Percentiles rank a stretch among this genome's conserved stretches.
phyloP scores from a whole-genome alignment of 2,888 invertebrate genomes.

The Fragum fragum region DNA sequence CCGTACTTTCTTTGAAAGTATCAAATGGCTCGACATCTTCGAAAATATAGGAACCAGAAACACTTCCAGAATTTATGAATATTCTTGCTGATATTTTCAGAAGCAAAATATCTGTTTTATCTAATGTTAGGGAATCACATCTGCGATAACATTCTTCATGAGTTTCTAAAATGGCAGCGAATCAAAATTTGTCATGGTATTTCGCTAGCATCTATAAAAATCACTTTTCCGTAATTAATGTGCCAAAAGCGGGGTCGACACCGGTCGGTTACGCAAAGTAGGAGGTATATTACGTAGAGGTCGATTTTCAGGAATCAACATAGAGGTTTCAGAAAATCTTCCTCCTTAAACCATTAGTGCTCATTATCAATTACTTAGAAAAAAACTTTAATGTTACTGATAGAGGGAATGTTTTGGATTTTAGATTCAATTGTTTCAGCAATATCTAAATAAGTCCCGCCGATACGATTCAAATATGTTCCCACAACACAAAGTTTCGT shows the following conservation, averaged over 20 bases:
- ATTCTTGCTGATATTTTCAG: not conserved
- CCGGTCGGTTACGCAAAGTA: constrained; percentile 3
- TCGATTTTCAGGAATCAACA: constrained; percentile 2
- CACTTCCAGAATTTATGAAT: not conserved
- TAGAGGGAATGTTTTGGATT: too few relatives aligned
- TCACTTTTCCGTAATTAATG: constrained; percentile 30
- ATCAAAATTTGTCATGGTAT: constrained; percentile 27
- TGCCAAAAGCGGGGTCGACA: constrained; percentile 16
- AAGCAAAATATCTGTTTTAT: constrained; percentile 1
- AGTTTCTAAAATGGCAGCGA: constrained; percentile 12
- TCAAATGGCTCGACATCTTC: not conserved
- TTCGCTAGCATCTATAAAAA: constrained; percentile 23
- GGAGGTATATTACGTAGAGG: constrained; percentile 6
- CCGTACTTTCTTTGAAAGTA: too few relatives aligned
- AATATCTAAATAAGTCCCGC: too few relatives aligned
- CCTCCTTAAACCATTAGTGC: not conserved
- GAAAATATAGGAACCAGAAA: not conserved
- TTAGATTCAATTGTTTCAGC: too few relatives aligned
- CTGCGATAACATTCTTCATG: constrained; percentile 12
- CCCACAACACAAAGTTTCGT: too few relatives aligned
- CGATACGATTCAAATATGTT: too few relatives aligned
- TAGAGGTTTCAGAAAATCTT: not conserved
- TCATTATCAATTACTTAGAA: too few relatives aligned
- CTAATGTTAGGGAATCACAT: not conserved
- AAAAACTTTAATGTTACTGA: too few relatives aligned